Conservation (phyloP, 2,888 invertebrate genomes). For the Diadegma fenestrale region DNA sequence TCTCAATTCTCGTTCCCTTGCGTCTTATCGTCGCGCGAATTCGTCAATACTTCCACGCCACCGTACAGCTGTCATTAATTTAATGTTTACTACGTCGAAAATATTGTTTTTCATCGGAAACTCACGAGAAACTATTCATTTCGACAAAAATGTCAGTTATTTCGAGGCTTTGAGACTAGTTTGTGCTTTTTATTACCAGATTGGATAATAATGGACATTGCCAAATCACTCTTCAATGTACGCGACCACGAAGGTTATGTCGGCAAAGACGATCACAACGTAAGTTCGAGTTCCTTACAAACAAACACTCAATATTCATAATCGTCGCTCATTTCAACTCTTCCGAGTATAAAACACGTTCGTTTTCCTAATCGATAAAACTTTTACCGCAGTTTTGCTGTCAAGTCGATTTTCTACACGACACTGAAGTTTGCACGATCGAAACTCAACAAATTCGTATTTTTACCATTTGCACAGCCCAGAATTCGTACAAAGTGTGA, state of each 20-base stretch:
- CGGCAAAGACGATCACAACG: constrained; percentile 93
- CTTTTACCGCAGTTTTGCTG: background rate
- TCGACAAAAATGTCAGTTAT: constrained; percentile 42
- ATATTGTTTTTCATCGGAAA: constrained; percentile 11
- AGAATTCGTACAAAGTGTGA: too few species aligned
- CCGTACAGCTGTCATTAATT: constrained; percentile 59
- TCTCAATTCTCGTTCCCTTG: constrained; percentile 2
- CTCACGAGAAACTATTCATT: background rate
- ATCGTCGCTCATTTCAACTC: background rate
- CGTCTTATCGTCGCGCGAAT: background rate
- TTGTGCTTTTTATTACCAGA: constrained; percentile 10
- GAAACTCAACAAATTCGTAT: background rate
- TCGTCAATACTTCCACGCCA: constrained; percentile 62
- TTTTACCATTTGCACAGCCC: background rate
- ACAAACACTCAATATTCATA: background rate
- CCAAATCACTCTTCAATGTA: constrained; percentile 95
- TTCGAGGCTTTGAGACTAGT: constrained; percentile 8
- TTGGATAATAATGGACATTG: constrained; percentile 92
- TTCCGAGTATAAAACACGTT: background rate
- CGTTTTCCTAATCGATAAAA: background rate
- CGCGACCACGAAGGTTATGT: constrained; percentile 96
- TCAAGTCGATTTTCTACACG: background rate
- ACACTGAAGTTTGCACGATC: background rate
- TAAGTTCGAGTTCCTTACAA: constrained; percentile 83
- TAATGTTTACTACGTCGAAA: constrained; percentile 61